These are phyloP conservation scores for Archaeoteleia sp. DNA, from an alignment of 2,888 invertebrate genomes.

Conservation along the genomic window DNA sequence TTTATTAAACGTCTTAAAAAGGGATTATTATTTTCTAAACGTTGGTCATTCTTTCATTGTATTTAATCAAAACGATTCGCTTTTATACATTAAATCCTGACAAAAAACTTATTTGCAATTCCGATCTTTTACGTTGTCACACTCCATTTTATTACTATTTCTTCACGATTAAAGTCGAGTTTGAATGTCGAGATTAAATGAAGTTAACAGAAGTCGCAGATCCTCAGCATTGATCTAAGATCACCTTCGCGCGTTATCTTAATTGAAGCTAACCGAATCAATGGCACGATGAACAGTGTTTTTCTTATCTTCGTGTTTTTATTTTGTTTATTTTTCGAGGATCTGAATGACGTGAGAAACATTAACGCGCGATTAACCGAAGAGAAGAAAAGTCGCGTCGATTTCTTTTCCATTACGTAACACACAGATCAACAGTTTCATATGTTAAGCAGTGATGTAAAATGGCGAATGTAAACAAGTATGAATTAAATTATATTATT, in stretches of 20 bases:
- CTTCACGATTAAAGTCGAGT: neutral
- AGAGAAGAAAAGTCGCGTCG: neutral
- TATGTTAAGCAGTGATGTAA: slow-evolving; percentile 1
- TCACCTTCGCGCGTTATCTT: neutral
- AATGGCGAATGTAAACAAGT: neutral
- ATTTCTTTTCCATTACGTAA: no score
- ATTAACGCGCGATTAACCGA: neutral
- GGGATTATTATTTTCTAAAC: no score
- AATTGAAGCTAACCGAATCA: slow-evolving; percentile 51
- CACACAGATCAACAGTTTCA: neutral
- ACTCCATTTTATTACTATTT: neutral
- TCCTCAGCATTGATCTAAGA: neutral
- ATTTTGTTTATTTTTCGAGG: slow-evolving; percentile 19
- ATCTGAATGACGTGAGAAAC: neutral
- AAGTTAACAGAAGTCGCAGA: neutral
- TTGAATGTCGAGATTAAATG: no score
- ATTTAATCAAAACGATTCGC: no score
- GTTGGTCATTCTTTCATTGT: no score
- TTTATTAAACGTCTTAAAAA: no score
- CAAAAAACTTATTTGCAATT: no score
- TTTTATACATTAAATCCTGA: no score
- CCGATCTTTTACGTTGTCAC: neutral
- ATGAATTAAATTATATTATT: no score
- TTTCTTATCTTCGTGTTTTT: slow-evolving; percentile 18
- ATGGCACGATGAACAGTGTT: slow-evolving; percentile 65